A percentile compares a stretch with the other conserved stretches of the same genome.
Evolutionary conservation across 1,140 invertebrate species (phyloP).

Genomic region (Cardiocondyla obscurior): DNA sequence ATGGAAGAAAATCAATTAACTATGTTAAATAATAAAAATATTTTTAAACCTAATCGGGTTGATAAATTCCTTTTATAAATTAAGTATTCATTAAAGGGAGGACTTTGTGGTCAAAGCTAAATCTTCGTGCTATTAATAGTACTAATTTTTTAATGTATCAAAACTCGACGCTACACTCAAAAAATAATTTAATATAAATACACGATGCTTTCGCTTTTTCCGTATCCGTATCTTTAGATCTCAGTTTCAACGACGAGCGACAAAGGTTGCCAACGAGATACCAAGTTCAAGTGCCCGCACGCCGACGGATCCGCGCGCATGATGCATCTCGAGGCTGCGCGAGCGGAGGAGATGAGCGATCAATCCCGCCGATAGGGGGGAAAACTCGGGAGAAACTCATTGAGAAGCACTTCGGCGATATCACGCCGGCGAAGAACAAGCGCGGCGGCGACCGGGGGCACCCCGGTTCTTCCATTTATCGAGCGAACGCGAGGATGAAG

Average conservation of each 20-base stretch:
- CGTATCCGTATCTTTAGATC: neutral
- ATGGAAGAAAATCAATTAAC: neutral
- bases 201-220: neutral
- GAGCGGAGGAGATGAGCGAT: constrained; percentile 19
- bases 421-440: constrained; percentile 29
- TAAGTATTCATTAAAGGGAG: too few species aligned
- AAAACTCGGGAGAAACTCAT: constrained; percentile 42
- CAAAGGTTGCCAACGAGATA: constrained; percentile 6
- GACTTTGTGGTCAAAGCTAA: too few species aligned
- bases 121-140: too few species aligned
- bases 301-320: neutral
- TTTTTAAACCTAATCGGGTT: too few species aligned
- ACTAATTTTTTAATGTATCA: too few species aligned
- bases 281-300: constrained; percentile 41
- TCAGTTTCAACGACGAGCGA: neutral
- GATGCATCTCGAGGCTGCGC: constrained; percentile 39
- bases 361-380: constrained; percentile 36
- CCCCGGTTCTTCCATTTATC: constrained; percentile 47
- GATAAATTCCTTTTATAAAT: too few species aligned
- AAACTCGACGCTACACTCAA: too few species aligned
- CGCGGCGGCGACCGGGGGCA: neutral
- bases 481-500: constrained; percentile 17
- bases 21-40: too few species aligned
- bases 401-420: constrained; percentile 34
- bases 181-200: too few species aligned